phyloP scores from a whole-genome alignment of 2,113 vertebrate species.

The Nannobrachium achirus region DNA sequence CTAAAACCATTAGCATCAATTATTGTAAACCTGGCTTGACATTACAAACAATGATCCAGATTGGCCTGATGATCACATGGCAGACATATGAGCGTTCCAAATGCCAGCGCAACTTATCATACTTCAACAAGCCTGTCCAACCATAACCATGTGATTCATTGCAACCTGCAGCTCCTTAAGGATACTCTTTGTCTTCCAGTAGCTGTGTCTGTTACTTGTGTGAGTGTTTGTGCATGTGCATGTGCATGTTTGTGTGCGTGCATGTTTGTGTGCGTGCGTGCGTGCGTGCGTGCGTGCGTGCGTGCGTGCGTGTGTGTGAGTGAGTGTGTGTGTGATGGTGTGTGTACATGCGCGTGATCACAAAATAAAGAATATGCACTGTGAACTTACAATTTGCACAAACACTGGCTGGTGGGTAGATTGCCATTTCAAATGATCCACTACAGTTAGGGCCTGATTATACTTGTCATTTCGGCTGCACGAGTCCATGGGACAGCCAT shows the following conservation, averaged over 20 bases:
- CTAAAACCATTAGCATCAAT: slow-evolving; percentile 69
- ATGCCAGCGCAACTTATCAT: slow-evolving; percentile 72
- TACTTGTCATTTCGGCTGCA: too few relatives aligned
- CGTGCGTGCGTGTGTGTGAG: too few relatives aligned
- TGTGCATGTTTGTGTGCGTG: neutral
- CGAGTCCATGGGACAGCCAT: too few relatives aligned
- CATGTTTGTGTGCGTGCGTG: neutral
- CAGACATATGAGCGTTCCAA: slow-evolving; percentile 64
- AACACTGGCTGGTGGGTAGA: too few relatives aligned
- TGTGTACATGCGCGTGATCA: too few relatives aligned
- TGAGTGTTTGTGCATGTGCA: slow-evolving; percentile 2
- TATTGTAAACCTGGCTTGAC: slow-evolving; percentile 60
- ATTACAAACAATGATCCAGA: slow-evolving; percentile 71
- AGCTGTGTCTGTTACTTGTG: neutral
- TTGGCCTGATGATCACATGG: slow-evolving; percentile 72
- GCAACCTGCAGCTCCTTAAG: slow-evolving; percentile 42
- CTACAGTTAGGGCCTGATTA: too few relatives aligned
- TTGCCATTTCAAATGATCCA: too few relatives aligned
- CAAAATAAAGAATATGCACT: too few relatives aligned
- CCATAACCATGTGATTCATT: slow-evolving; percentile 56
- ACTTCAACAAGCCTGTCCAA: slow-evolving; percentile 54
- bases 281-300: neutral
- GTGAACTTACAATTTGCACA: too few relatives aligned
- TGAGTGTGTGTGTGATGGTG: too few relatives aligned
- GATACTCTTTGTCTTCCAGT: slow-evolving; percentile 37